Evolutionary conservation across 2,797 vertebrate species (phyloP), one percentile per base, ranked within the genome.

Genomic region (Coreius guichenoti): DNA sequence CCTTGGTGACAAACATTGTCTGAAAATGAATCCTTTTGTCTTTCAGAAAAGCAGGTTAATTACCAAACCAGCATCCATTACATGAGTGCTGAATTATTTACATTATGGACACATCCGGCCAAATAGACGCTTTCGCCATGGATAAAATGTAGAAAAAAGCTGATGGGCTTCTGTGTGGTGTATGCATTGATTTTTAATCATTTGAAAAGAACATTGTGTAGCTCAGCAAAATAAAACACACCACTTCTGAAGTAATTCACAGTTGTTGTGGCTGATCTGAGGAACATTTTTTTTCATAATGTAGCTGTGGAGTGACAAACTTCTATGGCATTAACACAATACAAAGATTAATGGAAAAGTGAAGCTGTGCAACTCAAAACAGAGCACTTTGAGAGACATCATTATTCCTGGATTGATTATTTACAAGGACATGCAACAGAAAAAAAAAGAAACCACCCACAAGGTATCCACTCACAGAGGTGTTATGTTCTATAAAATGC

Each of bases 21-120:
- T 83, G 80, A 89, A 90, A 85, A 89, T 29, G 68, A 86, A 92
- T 91, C 86, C 87, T 91, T 89, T 89, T 90, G 90, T 93, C 91
- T 93, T 85, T 88, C 78, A 89, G 93, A 93, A 90, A 31, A 91
- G 85, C 68, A 94, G 89, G 89, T 89, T 93, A 93, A 92, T 93
- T 91, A 93, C 84, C 85, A 92, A 89, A 87, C 77, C 17, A 84
- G 70, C 92, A 87, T 80, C 51, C 33, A 68, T 89, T 92, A 93
- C 90, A 85, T 83, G 90, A 67, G 61, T 77, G 67, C 88, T 90
- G 85, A 90, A 92, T 93, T 91, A 92, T 92, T 95, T 91, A 93
- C 90, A 85, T 81, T 84, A 86, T 74, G 72, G 85, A 79, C 88
- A 88, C 67, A 82, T 89, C 73, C 83, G 69, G 85, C 69, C 77